Evolutionary conservation across 1,140 invertebrate genomes (phyloP).

Genomic region (Heliconius hermathena): DNA sequence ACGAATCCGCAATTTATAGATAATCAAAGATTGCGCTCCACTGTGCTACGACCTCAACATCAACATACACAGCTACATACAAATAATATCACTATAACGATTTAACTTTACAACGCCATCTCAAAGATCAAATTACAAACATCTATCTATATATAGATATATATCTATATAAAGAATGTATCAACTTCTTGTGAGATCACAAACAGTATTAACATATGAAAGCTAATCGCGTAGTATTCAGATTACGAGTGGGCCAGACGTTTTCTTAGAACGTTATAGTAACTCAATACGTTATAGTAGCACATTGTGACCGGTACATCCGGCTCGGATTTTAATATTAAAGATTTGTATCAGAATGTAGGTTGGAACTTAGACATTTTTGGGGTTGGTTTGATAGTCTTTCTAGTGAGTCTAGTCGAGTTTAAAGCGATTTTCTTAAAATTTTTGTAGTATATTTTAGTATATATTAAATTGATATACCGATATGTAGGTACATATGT

Average conservation of each 20-base stretch:
- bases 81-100: neutral
- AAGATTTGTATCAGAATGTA: neutral
- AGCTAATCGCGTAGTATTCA: slow-evolving; percentile 15
- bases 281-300: slow-evolving; percentile 14
- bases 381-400: neutral
- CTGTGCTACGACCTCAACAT: too few species aligned
- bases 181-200: slow-evolving; percentile 11
- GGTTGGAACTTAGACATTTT: neutral
- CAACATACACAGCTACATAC: too few species aligned
- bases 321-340: slow-evolving; percentile 11
- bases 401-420: neutral
- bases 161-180: neutral
- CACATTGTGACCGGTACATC: slow-evolving; percentile 12
- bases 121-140: neutral
- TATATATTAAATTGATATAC: too few species aligned
- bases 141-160: neutral
- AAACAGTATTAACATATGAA: slow-evolving; percentile 19
- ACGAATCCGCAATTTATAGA: too few species aligned
- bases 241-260: slow-evolving; percentile 14
- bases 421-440: neutral
- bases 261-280: slow-evolving; percentile 4
- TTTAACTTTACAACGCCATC: neutral
- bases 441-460: neutral
- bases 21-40: too few species aligned
- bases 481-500: too few species aligned